Conservation (phyloP, 2,888 invertebrate genomes). For the Idaea straminata region DNA sequence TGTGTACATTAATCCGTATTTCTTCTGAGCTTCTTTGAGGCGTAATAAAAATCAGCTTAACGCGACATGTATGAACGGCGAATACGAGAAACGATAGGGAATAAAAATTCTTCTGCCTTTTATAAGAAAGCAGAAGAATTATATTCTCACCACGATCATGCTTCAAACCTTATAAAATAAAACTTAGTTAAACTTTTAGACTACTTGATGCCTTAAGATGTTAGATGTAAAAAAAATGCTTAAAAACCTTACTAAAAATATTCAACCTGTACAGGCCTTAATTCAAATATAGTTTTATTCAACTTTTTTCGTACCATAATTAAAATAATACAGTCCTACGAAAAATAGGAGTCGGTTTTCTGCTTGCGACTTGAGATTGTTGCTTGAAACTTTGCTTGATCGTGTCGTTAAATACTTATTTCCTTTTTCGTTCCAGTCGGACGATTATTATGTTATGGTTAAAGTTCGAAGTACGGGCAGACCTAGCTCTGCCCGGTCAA, state of each 20-base stretch:
- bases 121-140: too few species aligned
- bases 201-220: too few species aligned
- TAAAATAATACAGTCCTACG: not conserved
- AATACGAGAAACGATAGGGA: constrained; percentile 49
- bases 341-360: not conserved
- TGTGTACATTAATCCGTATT: constrained; percentile 60
- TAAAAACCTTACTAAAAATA: too few species aligned
- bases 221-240: too few species aligned
- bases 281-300: not conserved
- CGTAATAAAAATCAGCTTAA: constrained; percentile 76
- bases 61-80: constrained; percentile 55
- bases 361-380: not conserved
- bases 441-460: constrained; percentile 33
- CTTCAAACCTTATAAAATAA: not conserved
- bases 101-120: not conserved
- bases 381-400: not conserved
- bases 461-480: not conserved
- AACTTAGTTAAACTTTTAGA: not conserved
- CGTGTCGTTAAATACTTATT: constrained; percentile 24
- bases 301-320: not conserved
- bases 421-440: constrained; percentile 29
- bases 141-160: not conserved
- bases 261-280: too few species aligned
- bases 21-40: constrained; percentile 60
- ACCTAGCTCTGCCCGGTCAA: not conserved